Evolutionary conservation across 1,140 invertebrate species (phyloP), one percentile per base, ranked within the genome.

Genomic region (Leptinotarsa lineolata): DNA sequence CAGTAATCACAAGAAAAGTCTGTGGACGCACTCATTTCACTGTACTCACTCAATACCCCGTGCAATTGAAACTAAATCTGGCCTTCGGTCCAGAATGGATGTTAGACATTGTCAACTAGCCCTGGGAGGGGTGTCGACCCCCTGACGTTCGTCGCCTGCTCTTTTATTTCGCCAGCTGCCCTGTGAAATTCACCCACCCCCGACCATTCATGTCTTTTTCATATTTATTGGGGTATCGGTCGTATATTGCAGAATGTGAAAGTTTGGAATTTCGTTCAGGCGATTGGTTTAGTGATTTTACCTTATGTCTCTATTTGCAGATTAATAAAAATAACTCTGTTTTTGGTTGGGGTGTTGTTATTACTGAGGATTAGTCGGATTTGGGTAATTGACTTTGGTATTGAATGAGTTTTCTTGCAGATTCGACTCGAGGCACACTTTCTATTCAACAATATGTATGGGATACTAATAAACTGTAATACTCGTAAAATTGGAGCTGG

Each of bases 131-230:
- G 75, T 79, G 75, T 76, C 75, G 76, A 80, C 82, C 81, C 81
- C 81, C 81, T 80, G 79, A 78, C 80, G 81, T 82, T 81, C 77
- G 81, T 81, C 82, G 80, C 80, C 73, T 66, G 76, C 71, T 81
- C 81, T 82, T 83, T 83, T 84, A 82, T 83, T 81, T 72, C 70
- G 77, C 77, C 83, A 84, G 83, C 83, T 84, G 83, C 81, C 78
- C 78, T 81, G 79, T 78, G 77, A 81, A 82, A 80, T 79, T 74
- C 72, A 79, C 80, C 80, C 81, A 81, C 81, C 81, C 81, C 81
- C 82, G 76, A 79, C 76, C 78, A 82, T 79, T 80, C 76, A 76
- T 76, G 77, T 77, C 79, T 79, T 79, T 83, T 54, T 83, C 81
- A 79, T 79, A 79, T 78, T 77, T 80, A 80, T 83, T 80, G 79